Evolutionary conservation across 2,797 vertebrate genomes (phyloP), one percentile per base, ranked within the genome.

Genomic region (Enteromius mattozi): DNA sequence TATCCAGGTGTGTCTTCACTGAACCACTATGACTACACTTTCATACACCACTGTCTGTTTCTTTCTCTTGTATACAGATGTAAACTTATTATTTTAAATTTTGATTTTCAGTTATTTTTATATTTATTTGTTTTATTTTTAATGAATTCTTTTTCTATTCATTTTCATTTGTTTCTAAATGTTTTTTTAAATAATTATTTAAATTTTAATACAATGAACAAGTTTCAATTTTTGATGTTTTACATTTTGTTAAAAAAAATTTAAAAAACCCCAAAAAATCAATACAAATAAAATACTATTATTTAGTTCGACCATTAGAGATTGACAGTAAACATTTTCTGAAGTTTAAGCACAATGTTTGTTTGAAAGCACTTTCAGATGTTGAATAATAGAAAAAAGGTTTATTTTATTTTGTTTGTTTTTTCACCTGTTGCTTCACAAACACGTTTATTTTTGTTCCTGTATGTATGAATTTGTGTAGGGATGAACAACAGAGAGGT

Each of bases 401-500:
- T 13, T n/a, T 59, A 6, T 19, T 35, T 35, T 3, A 19, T 42
- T 40, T 42, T 59, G 21, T 1, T 12, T 59, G n/a, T n/a, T n/a
- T 24, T 30, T 61, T 61, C 6, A 27, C 12, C 3, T 59, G 33
- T 40, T 76, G 33, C 54, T 27, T 30, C 63, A 35, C 30, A 66
- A 66, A 35, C 8, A 33, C 0, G 3, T 66, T 66, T 66, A 35
- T 35, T 33, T 33, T 33, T 8, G 13, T 37, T 40, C 69, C 56
- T 82, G 6, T 71, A 2, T 76, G 42, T 74, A 3, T 80, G 24
- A 19, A 30, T 70, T 8, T 76, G 30, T 68, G 24, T 74, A 99
- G 98, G 98, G 88, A 99, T 99, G 98, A 99, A 97, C 92, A 99
- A 98, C 92, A 94, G 97, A 1, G 98, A 99, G 93, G 98, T 99